Evolutionary conservation across 2,797 vertebrate species (phyloP).

Genomic region (Psittacula derbiana): DNA sequence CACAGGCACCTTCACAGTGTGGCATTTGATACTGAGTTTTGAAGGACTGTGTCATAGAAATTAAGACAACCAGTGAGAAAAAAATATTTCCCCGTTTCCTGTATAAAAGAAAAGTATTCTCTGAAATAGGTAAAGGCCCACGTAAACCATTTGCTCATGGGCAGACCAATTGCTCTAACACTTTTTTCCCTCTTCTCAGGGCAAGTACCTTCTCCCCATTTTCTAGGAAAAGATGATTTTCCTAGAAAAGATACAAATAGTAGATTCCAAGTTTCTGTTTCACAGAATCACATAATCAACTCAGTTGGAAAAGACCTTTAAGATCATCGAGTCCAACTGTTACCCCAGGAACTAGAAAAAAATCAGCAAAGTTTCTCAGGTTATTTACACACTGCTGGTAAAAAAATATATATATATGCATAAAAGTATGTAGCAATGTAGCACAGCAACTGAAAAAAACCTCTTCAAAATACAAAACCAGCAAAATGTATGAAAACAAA

Average conservation of each 20-base stretch:
- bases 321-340: not conserved
- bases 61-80: not conserved
- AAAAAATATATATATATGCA: not conserved
- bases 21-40: fast-evolving
- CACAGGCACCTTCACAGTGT: not conserved
- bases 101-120: not conserved
- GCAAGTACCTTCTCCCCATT: not conserved
- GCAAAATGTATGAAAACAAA: too few species aligned
- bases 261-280: not conserved
- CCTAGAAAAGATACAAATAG: not conserved
- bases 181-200: not conserved
- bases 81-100: not conserved
- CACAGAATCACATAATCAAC: not conserved
- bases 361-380: not conserved
- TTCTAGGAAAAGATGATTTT: not conserved
- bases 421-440: not conserved
- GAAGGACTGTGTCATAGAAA: not conserved
- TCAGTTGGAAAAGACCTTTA: not conserved
- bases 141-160: not conserved
- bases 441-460: not conserved
- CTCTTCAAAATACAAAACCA: not conserved
- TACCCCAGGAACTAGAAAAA: not conserved
- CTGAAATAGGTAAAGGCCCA: not conserved
- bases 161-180: not conserved
- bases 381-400: not conserved